phyloP scores from a whole-genome alignment of 2,888 invertebrate species.

The Cinara cedri region DNA sequence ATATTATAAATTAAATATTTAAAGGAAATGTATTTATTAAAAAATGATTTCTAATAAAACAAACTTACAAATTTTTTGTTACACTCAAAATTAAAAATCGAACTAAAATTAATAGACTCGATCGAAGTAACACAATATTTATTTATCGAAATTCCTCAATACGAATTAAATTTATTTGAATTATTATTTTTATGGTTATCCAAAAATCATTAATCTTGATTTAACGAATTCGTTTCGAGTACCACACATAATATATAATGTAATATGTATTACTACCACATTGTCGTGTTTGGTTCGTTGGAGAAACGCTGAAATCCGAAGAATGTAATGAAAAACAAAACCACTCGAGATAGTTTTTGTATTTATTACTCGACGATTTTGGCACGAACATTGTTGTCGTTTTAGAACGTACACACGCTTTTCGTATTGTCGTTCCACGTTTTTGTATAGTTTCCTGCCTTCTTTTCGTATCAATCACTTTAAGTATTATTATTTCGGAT shows the following conservation, averaged over 20 bases:
- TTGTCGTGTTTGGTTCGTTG: background rate
- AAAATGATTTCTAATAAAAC: too few species aligned
- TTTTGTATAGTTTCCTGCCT: background rate
- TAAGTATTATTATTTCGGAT: constrained; percentile 20
- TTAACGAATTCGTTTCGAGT: background rate
- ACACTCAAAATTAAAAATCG: too few species aligned
- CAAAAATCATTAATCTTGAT: background rate
- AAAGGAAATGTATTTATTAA: too few species aligned
- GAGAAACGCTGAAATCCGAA: background rate
- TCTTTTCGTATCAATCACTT: constrained; percentile 17
- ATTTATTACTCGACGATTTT: constrained; percentile 11
- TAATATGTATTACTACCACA: background rate
- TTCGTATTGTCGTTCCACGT: background rate
- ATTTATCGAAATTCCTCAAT: too few species aligned
- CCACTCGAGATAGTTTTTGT: constrained; percentile 1
- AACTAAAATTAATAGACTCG: too few species aligned
- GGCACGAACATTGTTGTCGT: constrained; percentile 27
- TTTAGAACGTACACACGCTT: background rate
- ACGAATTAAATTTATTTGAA: background rate
- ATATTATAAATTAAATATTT: too few species aligned
- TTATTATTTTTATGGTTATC: background rate
- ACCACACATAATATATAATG: background rate
- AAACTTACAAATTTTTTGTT: too few species aligned
- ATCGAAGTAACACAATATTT: background rate
- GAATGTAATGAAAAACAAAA: constrained; percentile 18